phyloP scores from a whole-genome alignment of 1,140 invertebrate genomes.

The Stegodyphus mimosarum region DNA sequence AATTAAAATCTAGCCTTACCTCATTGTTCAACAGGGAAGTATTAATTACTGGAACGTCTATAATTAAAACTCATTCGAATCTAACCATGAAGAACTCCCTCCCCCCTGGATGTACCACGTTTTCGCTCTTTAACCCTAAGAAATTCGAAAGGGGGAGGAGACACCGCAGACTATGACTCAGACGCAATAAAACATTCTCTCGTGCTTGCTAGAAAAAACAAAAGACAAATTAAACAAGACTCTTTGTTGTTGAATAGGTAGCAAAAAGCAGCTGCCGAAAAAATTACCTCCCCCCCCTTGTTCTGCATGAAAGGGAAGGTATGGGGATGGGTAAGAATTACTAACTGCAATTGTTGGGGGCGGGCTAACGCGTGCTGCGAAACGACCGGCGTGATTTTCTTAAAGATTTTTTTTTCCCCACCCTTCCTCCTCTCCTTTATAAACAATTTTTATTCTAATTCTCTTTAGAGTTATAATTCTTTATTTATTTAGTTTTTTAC shows the following conservation, averaged over 20 bases:
- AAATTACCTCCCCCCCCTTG: neutral
- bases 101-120: no score
- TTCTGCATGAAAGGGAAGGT: neutral
- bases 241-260: neutral
- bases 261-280: constrained; percentile 1
- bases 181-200: no score
- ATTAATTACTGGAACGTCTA: no score
- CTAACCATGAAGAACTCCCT: no score
- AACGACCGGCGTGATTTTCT: neutral
- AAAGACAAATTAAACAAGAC: no score
- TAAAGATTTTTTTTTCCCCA: neutral
- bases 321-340: neutral
- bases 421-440: neutral
- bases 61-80: no score
- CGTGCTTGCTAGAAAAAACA: no score
- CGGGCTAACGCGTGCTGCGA: neutral
- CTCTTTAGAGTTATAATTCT: neutral
- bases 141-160: no score
- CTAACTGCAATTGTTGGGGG: neutral
- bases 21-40: no score
- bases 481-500: neutral
- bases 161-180: no score
- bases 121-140: no score
- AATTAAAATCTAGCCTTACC: no score
- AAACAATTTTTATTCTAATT: neutral